Percentiles rank a stretch among this genome's conserved stretches.
Conservation (phyloP, 2,113 vertebrate genomes). For the Ictalurus punctatus region DNA sequence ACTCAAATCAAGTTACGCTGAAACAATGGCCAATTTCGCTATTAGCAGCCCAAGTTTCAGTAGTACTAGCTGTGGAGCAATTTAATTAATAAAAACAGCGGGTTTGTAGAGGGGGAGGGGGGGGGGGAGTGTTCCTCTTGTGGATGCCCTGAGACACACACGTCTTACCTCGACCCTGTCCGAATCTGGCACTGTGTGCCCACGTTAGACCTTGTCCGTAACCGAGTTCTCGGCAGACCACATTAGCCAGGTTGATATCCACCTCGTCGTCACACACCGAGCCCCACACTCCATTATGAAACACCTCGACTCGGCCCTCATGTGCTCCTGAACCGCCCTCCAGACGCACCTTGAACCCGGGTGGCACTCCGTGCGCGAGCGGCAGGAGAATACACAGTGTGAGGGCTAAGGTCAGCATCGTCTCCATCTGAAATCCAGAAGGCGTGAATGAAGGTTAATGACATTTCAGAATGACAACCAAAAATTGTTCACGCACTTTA, state of each 20-base stretch:
- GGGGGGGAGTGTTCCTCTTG: neutral
- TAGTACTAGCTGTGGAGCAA: neutral
- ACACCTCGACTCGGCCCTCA: slow-evolving; percentile 90
- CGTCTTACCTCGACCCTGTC: slow-evolving; percentile 82
- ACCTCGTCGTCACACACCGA: slow-evolving; percentile 92
- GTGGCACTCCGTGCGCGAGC: slow-evolving; percentile 44
- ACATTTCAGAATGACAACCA: neutral
- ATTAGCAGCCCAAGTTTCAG: neutral
- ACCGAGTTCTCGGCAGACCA: slow-evolving; percentile 87
- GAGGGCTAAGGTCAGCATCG: slow-evolving; percentile 22
- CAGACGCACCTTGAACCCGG: slow-evolving; percentile 75
- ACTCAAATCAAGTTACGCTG: neutral
- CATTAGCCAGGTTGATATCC: slow-evolving; percentile 77
- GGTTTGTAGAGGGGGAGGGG: neutral
- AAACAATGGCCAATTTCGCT: neutral
- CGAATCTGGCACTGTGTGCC: slow-evolving; percentile 92
- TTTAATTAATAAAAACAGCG: neutral
- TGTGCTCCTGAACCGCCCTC: slow-evolving; percentile 66
- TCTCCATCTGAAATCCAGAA: slow-evolving; percentile 26
- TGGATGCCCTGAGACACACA: slow-evolving; percentile 7
- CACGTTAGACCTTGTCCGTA: slow-evolving; percentile 83
- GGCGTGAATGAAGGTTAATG: neutral
- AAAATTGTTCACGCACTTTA: neutral
- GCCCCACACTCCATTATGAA: slow-evolving; percentile 86
- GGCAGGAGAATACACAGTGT: slow-evolving; percentile 49